Evolutionary conservation across 1,140 invertebrate genomes (phyloP).

Genomic region (Cyclargus thomasi): DNA sequence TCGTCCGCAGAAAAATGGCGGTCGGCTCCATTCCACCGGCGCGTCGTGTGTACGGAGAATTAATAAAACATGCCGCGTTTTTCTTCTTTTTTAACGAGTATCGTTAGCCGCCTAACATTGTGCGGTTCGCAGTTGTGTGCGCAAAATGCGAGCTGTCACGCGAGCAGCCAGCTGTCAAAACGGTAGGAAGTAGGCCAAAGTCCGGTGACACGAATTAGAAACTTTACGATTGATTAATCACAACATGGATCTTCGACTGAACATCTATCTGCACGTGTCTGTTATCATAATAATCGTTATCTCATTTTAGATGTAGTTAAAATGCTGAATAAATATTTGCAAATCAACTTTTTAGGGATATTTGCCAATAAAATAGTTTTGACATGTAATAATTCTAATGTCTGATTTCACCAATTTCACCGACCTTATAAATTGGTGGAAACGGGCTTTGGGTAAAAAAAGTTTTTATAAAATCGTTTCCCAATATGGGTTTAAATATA

Average conservation of each 20-base stretch:
- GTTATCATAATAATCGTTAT: background rate
- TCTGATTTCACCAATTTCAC: too few relatives aligned
- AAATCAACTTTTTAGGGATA: background rate
- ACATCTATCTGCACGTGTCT: background rate
- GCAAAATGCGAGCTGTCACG: slow-evolving; percentile 13
- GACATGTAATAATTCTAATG: too few relatives aligned
- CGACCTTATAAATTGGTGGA: too few relatives aligned
- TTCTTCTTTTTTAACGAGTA: slow-evolving; percentile 61
- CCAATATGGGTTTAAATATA: too few relatives aligned
- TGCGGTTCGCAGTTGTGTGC: slow-evolving; percentile 35
- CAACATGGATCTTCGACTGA: background rate
- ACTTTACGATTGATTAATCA: slow-evolving; percentile 13
- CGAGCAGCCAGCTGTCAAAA: slow-evolving; percentile 1
- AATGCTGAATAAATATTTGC: background rate
- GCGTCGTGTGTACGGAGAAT: slow-evolving; percentile 64
- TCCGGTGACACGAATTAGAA: slow-evolving; percentile 9
- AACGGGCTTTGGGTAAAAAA: too few relatives aligned
- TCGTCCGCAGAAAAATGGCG: slow-evolving; percentile 74
- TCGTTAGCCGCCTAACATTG: slow-evolving; percentile 49
- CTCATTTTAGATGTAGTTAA: background rate
- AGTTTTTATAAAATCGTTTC: too few relatives aligned
- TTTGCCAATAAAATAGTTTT: too few relatives aligned
- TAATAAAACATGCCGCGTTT: slow-evolving; percentile 67
- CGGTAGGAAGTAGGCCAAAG: slow-evolving; percentile 18
- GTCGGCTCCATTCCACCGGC: slow-evolving; percentile 65